Percentiles rank a stretch among this genome's conserved stretches.
These are phyloP conservation scores for Elaphurus davidianus DNA, from an alignment of 2,113 vertebrate genomes.

Conservation along the genomic window DNA sequence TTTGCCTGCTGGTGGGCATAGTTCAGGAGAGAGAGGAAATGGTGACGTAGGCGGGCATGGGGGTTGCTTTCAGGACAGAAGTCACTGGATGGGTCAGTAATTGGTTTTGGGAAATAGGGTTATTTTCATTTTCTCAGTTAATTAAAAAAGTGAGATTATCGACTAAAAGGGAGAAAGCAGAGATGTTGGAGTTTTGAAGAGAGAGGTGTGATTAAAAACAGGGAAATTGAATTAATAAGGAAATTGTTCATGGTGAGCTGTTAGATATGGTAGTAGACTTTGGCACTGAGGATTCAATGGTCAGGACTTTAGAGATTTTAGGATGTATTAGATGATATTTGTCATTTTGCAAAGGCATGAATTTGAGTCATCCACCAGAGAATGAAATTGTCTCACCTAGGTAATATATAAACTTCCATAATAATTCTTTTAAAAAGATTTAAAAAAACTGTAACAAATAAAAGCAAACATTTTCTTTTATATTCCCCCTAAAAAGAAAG, in stretches of 20 bases:
- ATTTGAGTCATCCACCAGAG: background rate
- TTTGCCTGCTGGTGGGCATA: background rate
- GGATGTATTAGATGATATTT: background rate
- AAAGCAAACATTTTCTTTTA: background rate
- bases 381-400: background rate
- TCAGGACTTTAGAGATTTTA: background rate
- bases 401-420: background rate
- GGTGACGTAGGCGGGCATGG: fast-evolving
- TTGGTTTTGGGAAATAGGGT: background rate
- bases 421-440: background rate
- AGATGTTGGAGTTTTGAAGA: background rate
- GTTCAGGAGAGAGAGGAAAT: background rate
- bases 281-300: background rate
- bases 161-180: background rate
- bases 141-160: constrained; percentile 46
- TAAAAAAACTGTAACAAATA: background rate
- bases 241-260: background rate
- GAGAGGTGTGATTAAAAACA: background rate
- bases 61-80: background rate
- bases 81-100: background rate
- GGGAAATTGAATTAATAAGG: background rate
- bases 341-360: background rate
- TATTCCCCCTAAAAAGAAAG: background rate
- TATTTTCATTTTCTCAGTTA: constrained; percentile 23
- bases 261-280: background rate